Base-by-base conservation (phyloP, 2,797 vertebrate genomes). In the Sciaenops ocellatus region DNA sequence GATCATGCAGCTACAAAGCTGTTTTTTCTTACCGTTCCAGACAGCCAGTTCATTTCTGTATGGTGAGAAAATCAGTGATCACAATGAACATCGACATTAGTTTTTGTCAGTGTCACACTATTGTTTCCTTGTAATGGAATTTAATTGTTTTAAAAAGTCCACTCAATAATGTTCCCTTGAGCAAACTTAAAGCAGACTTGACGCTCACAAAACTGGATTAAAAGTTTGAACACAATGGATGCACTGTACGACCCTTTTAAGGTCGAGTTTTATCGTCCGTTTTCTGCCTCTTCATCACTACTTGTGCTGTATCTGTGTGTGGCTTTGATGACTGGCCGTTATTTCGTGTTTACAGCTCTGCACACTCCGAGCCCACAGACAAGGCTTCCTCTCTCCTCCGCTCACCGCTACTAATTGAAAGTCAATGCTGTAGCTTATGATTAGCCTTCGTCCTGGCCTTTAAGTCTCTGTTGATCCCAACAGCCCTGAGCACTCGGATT, bases 351-450 rank as follows among this genome's bases (percentile, higher is more conserved):
- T 85, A 85, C 64, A 8, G 67, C 56, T 77, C 73, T 51, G 26
- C 73, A 69, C 70, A 60, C 59, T 73, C 59, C 0, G 52, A 64
- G 76, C 76, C 68, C 76, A 61, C 65, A 79, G 82, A 91, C 83
- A 81, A 90, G 78, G 74, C 80, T 18, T 75, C 73, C 80, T 63
- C 82, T 90, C 87, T 88, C 72, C 78, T 78, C 42, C 10, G 3
- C 22, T 87, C 74, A 78, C 48, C 17, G 22, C 87, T 80, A 46
- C 84, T 85, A 86, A 92, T 87, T 91, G 82, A 92, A 90, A 90
- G 84, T 89, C 74, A 82, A 73, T 54, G 18, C 56, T 10, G 65
- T 64, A 89, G 84, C 73, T 87, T 89, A 63, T 93, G 87, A 92
- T 93, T 90, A 91, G 62, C 57, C 63, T 46, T 54, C n/a, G 57